phyloP scores from a whole-genome alignment of 2,113 vertebrate species.

The Alaudala cheleensis region DNA sequence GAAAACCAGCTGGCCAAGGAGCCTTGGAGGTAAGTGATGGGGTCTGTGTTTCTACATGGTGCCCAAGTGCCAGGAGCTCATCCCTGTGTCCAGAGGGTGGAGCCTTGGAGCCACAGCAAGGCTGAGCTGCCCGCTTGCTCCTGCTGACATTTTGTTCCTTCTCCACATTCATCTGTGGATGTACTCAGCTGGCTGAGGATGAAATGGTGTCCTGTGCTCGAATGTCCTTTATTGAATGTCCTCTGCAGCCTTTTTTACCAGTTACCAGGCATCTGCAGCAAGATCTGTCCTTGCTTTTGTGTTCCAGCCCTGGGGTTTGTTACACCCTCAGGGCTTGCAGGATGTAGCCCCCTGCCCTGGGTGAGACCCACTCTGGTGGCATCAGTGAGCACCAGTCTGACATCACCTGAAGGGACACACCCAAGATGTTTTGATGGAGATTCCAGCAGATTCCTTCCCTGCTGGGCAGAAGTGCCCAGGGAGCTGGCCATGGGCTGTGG shows the following conservation, averaged over 20 bases:
- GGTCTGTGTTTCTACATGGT: background rate
- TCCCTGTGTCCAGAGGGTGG: background rate
- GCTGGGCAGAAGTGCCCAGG: background rate
- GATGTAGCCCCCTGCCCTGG: background rate
- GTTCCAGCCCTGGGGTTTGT: background rate
- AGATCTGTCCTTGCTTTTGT: background rate
- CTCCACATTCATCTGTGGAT: rapidly evolving
- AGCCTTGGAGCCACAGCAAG: background rate
- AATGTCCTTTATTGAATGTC: background rate
- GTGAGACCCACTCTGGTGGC: background rate
- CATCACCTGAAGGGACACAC: background rate
- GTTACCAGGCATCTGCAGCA: background rate
- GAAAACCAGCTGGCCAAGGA: background rate
- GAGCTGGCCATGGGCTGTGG: background rate
- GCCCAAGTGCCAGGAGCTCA: background rate
- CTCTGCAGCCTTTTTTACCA: background rate
- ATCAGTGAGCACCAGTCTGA: background rate
- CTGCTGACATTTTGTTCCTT: background rate
- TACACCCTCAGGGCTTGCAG: background rate
- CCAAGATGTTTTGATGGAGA: background rate
- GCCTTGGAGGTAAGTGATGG: background rate
- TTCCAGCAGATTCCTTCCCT: background rate
- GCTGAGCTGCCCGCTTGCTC: rapidly evolving
- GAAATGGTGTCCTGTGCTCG: background rate
- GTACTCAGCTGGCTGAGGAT: background rate